Base-by-base conservation (phyloP, 2,888 invertebrate genomes). In the Lottia gigantea region DNA sequence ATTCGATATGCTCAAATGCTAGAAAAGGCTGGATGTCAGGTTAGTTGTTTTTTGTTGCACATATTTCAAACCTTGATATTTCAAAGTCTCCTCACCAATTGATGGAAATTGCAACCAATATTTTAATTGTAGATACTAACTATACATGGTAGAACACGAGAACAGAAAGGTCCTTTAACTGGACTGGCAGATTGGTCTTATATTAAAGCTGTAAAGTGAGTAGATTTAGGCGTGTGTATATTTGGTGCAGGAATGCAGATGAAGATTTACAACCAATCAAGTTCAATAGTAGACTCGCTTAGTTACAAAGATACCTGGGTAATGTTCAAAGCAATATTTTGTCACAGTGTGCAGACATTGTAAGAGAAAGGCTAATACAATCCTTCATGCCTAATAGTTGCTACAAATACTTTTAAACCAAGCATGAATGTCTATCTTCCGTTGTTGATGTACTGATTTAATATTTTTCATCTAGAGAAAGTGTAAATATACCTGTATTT, bases 111-210 rank as follows among this genome's bases (percentile, higher is more conserved):
- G 11, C 11, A 40, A 40, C 40, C 11, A 11, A 8, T 40, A 11
- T 40, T 40, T 40, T 8, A 8, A 40, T 40, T 40, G n/a, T 74
- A 93, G 89, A 90, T 98, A 85, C 90, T 99, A 46, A 97, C 98
- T 11, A 95, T 99, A 26, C 99, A 99, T 90, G 98, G 98, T 0
- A 91, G 99, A 76, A 97, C 95, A 0, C 91, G 95, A 71, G 97
- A 98, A 78, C 97, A 97, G 89, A 97, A 96, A 88, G 98, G 98
- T n/a, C 94, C 95, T 1, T 89, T 95, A 23, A 98, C 98, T 4
- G 98, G 98, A 19, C 87, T 97, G 68, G 98, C 98, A 31, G 94
- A 94, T 89, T 99, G 98, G 98, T 91, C 92, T 80, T 94, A 95
- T 86, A 96, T 99, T 72, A 94, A 92, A 89, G 95, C 95, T 80